Base-by-base conservation (phyloP, 2,797 vertebrate species). In the Lacerta viridis region DNA sequence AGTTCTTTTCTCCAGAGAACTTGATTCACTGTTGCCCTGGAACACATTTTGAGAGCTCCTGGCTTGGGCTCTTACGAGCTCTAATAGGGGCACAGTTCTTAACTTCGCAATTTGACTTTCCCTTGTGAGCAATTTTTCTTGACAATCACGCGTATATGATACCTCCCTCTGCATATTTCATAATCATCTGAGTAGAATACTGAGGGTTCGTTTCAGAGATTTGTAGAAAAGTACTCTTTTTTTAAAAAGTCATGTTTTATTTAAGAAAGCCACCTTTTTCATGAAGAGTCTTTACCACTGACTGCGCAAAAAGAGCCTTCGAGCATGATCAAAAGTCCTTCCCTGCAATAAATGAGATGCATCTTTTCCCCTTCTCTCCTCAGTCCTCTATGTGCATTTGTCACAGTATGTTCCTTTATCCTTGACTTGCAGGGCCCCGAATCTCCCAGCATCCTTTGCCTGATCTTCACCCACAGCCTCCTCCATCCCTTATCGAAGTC, bases 201-300 rank as follows among this genome's bases (percentile, higher is more conserved):
- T 86, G 33, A 80, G 9, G 15, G 25, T 23, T 69, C 39, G 64
- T 36, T 78, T 86, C 85, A 79, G 68, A 79, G 61, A 50, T 69
- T 25, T 46, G n/a, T 71, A 71, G 25, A 71, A 86, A 59, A 80
- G 66, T 68, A 36, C 64, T 68, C 33, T 71, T 79, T 86, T 86
- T 86, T 50, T 27, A n/a, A 55, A 55, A 55, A 50, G 68, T 79
- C 41, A 68, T 68, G 46, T 86, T 46, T 50, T 79, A 69, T 86
- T 80, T 59, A 55, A 86, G 64, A 69, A 79, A 80, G n/a, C 43
- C 25, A 69, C 36, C n/a, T 80, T 46, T 71, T 29, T 39, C n/a
- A 11, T 20, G 23, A 15, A n/a, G 29, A n/a, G 76, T 36, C 64
- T 86, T 86, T 86, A 71, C 66, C 20, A 71, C 46, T 72, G 41